These are phyloP conservation scores for Lasiurus borealis DNA, from an alignment of 2,113 vertebrate genomes.

Conservation along the genomic window DNA sequence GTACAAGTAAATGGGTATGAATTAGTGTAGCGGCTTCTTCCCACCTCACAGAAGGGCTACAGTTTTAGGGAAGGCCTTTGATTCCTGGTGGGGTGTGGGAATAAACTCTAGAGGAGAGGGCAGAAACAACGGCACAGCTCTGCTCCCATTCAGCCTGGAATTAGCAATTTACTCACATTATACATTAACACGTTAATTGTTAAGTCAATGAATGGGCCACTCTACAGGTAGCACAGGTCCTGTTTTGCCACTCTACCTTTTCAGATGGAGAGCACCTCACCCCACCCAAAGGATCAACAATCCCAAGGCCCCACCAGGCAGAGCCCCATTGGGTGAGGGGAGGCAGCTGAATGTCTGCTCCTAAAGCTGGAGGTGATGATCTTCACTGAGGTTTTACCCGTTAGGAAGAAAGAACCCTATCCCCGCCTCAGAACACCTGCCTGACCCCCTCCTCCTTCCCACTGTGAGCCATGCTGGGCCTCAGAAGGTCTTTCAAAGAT, in stretches of 20 bases:
- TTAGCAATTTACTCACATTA: too few relatives aligned
- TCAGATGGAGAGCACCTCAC: neutral
- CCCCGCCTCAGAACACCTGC: fast-evolving
- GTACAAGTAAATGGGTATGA: neutral
- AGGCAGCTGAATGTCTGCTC: neutral
- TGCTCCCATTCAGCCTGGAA: neutral
- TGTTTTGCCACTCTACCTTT: neutral
- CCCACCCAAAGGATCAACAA: neutral
- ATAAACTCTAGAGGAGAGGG: neutral
- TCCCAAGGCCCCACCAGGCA: neutral
- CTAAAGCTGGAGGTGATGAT: neutral
- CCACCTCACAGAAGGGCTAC: neutral
- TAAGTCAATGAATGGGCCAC: neutral
- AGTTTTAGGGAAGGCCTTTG: neutral
- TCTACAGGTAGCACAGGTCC: neutral
- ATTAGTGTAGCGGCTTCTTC: neutral
- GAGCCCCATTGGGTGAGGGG: fast-evolving
- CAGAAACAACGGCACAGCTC: neutral
- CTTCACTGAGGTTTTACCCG: neutral
- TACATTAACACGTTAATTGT: neutral
- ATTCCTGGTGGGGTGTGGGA: neutral
- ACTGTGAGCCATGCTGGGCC: neutral
- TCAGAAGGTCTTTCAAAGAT: neutral
- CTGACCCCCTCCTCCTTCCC: neutral
- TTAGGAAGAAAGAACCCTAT: neutral